Conservation (phyloP, 23 tunicate species). For the Trididemnum clinides region DNA sequence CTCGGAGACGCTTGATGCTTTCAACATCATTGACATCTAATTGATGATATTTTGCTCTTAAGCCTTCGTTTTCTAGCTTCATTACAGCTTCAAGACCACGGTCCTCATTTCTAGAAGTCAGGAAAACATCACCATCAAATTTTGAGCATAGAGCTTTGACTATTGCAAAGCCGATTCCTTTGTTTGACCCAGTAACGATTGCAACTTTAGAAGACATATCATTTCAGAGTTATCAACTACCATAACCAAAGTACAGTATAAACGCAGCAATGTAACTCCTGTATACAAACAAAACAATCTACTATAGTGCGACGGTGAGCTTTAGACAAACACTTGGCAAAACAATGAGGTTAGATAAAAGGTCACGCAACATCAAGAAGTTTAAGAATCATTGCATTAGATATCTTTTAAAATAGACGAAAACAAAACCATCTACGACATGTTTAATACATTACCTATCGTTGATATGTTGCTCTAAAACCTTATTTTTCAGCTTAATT, state of each 20-base stretch:
- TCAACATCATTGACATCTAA: slow-evolving; percentile 62
- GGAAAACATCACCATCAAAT: slow-evolving; percentile 59
- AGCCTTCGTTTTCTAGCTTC: slow-evolving; percentile 38
- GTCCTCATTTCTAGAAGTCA: slow-evolving; percentile 61
- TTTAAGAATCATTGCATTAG: background rate
- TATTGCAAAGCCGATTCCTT: slow-evolving; percentile 82
- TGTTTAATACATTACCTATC: too few species aligned
- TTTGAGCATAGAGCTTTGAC: slow-evolving; percentile 73
- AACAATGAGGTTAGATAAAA: background rate
- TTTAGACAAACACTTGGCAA: too few species aligned
- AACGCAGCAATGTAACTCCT: background rate
- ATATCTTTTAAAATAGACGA: too few species aligned
- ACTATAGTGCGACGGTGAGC: too few species aligned
- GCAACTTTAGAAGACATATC: slow-evolving; percentile 67
- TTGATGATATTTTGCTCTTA: slow-evolving; percentile 58
- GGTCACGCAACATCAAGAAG: background rate
- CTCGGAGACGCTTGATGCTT: slow-evolving; percentile 39
- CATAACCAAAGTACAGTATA: background rate
- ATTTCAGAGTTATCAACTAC: too few species aligned
- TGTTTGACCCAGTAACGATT: slow-evolving; percentile 76
- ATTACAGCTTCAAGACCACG: slow-evolving; percentile 58
- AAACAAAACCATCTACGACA: too few species aligned
- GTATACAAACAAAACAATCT: background rate
- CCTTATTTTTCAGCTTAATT: too few species aligned
- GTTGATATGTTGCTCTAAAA: too few species aligned